Evolutionary conservation across 2,113 vertebrate genomes (phyloP).

Genomic region (Ahaetulla prasina): DNA sequence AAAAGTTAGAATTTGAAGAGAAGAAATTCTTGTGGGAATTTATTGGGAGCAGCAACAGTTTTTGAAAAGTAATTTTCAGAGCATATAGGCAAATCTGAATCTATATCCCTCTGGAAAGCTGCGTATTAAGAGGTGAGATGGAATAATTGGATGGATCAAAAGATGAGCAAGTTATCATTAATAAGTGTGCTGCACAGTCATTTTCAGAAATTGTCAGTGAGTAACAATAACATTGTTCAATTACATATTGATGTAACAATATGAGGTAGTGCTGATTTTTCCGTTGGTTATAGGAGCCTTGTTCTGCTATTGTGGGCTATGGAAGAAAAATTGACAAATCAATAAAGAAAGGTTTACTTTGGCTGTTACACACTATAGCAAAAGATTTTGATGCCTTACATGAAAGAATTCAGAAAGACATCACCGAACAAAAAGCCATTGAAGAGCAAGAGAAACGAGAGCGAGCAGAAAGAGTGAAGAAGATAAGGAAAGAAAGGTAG

Average conservation of each 20-base stretch:
- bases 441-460: constrained; percentile 90
- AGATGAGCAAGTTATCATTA: background rate
- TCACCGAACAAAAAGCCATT: constrained; percentile 79
- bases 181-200: background rate
- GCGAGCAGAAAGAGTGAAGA: constrained; percentile 82
- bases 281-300: constrained; percentile 78
- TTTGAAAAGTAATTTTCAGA: background rate
- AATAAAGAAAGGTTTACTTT: constrained; percentile 89
- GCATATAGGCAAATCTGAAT: background rate
- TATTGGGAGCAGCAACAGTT: background rate
- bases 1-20: background rate
- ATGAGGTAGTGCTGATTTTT: background rate
- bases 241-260: background rate
- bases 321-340: constrained; percentile 94
- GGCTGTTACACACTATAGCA: constrained; percentile 89
- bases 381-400: constrained; percentile 89
- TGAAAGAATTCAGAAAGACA: constrained; percentile 91
- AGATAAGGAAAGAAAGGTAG: constrained; percentile 86
- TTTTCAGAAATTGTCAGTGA: background rate
- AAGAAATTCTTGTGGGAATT: background rate
- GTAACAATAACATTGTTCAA: background rate
- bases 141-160: background rate
- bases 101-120: background rate
- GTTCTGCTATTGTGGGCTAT: constrained; percentile 84
- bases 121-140: background rate